Base-by-base conservation (phyloP, 1,140 invertebrate species). In the Diorhabda carinulata region DNA sequence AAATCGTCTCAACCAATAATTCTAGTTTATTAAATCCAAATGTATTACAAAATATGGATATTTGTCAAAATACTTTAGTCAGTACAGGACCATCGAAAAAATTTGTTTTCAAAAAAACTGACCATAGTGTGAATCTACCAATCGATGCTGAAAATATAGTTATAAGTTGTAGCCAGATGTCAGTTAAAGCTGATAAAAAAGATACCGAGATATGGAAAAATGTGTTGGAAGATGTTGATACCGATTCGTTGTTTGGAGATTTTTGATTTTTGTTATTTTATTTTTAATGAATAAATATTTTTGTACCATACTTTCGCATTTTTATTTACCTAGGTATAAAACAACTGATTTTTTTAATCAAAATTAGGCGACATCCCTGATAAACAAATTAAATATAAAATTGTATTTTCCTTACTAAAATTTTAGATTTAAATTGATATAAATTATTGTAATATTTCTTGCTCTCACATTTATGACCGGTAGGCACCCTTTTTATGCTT, bases 161-260 rank as follows among this genome's bases (percentile, higher is more conserved):
- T 10, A 69, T 69, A 65, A 59, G 41, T n/a, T 47, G 57, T 42
- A 69, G 44, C 64, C 42, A 72, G 43, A 8, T 69, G 40, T 69
- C 57, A 42, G 57, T 70, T 41, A 71, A 67, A 45, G 40, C 62
- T 47, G 64, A 69, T 5, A 64, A 64, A 8, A 64, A 71, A 40
- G 63, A 73, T 61, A 65, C 65, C 25, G 52, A 71, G 64, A 61
- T 71, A 45, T 73, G 70, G 69, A 70, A 71, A 68, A 68, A 64
- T 60, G 40, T 64, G 43, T 60, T 73, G 45, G 60, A 64, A 25
- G 70, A 64, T 43, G 58, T 71, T 44, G 72, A 73, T 66, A 10
- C 70, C 40, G 66, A 62, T 64, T 62, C 64, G 10, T 65, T 71
- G 8, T 73, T 73, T 71, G 70, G 69, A 10, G 70, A 70, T 7